These are phyloP conservation scores for Leptinotarsa defecta DNA, from an alignment of 1,140 invertebrate genomes.

Conservation along the genomic window DNA sequence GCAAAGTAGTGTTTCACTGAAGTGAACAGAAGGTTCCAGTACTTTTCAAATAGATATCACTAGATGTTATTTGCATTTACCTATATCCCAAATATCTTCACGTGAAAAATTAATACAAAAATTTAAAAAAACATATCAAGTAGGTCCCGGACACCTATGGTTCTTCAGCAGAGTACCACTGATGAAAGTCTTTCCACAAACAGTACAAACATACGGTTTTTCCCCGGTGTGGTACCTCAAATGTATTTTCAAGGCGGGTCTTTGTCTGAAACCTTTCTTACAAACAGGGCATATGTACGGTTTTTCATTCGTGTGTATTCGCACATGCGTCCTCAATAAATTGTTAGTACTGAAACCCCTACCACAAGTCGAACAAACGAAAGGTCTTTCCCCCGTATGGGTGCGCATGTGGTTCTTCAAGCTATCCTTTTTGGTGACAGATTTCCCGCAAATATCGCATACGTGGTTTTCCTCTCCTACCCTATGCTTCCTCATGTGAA, in stretches of 20 bases:
- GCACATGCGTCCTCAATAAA: constrained; percentile 61
- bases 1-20: no score
- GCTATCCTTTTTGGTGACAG: constrained; percentile 55
- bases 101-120: no score
- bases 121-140: not conserved
- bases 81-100: no score
- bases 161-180: constrained; percentile 22
- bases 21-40: no score
- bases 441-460: constrained; percentile 55
- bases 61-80: no score
- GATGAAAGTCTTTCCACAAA: constrained; percentile 63
- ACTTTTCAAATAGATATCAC: no score
- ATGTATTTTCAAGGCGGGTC: constrained; percentile 27
- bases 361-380: constrained; percentile 61
- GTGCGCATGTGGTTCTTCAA: constrained; percentile 57
- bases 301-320: constrained; percentile 56
- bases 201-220: constrained; percentile 66
- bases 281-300: constrained; percentile 58
- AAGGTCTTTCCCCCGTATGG: constrained; percentile 61
- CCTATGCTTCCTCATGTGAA: constrained; percentile 16
- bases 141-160: constrained; percentile 19
- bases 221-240: constrained; percentile 76
- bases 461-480: constrained; percentile 14
- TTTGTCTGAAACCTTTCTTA: constrained; percentile 53
- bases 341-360: constrained; percentile 71